Base-by-base conservation (phyloP, 2,113 vertebrate species). In the Callionymus lyra region DNA sequence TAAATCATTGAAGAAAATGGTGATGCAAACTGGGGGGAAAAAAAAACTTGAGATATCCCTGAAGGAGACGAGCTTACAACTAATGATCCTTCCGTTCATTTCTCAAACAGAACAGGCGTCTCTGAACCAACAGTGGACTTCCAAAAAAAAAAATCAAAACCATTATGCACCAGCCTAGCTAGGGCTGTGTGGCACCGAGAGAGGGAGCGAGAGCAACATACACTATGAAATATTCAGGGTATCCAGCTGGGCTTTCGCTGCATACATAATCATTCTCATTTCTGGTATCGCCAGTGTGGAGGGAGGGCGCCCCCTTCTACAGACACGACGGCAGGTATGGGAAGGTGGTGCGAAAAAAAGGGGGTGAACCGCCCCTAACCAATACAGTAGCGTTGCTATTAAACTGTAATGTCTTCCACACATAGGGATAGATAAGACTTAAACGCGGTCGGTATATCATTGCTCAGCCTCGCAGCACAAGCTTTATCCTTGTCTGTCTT, bases 211-310 rank as follows among this genome's bases (percentile, higher is more conserved):
- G 77, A 72, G 77, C 59, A 74, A 82, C 79, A 63, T 67, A 74
- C 61, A 77, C 75, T 71, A 80, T 80, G 76, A 83, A 84, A 86
- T 82, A 84, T 85, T 85, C 83, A 82, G 80, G 57, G 67, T 69
- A 74, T 75, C 79, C 82, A 80, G 84, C 76, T 82, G 79, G 63
- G 78, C 82, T 80, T 76, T 71, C 68, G 55, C 78, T 76, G 84
- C 82, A 84, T 82, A 78, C 79, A 83, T 82, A 83, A 85, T 85
- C 72, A 71, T 65, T 74, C 76, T 81, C 77, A 76, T 81, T 84
- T 78, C 70, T 65, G n/a, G 66, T 66, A 66, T 60, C 66, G 66
- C 62, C 56, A 58, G 73, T 38, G 70, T 65, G 43, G 70, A 70
- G 21, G 70, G 68, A n/a, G n/a, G n/a, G n/a, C n/a, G n/a, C n/a